Conservation (phyloP, 1,140 invertebrate genomes). For the Ceratosolen solmsi region DNA sequence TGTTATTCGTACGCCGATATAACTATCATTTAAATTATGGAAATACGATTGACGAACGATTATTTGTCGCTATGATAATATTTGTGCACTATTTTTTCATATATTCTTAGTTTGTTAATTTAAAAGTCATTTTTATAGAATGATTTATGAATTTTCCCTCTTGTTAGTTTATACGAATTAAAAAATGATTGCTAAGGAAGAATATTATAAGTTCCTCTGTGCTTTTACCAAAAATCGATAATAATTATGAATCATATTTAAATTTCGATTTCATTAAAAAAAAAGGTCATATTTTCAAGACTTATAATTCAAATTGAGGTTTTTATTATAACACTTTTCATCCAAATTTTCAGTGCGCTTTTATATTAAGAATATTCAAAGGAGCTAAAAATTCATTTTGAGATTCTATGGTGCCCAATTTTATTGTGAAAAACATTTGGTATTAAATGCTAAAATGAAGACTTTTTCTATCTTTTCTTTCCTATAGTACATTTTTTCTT, state of each 20-base stretch:
- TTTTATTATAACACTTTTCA: not conserved
- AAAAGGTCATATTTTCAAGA: not conserved
- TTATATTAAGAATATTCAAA: not conserved
- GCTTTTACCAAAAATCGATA: not conserved
- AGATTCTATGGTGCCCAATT: not conserved
- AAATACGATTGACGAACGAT: too few species aligned
- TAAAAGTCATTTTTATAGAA: too few species aligned
- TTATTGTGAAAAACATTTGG: not conserved
- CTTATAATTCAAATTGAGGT: not conserved
- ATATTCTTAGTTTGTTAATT: too few species aligned
- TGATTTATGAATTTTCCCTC: too few species aligned
- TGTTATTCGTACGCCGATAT: too few species aligned
- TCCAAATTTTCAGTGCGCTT: not conserved
- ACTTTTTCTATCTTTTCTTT: not conserved
- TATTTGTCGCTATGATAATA: too few species aligned
- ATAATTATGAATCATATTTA: not conserved
- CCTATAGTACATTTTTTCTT: not conserved
- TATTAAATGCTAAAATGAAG: not conserved
- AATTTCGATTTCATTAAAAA: not conserved
- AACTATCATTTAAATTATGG: too few species aligned
- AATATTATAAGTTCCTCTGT: too few species aligned
- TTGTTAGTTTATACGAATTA: too few species aligned
- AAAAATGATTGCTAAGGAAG: too few species aligned
- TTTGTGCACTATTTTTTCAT: too few species aligned
- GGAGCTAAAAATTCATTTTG: constrained; percentile 5